Evolutionary conservation across 2,888 invertebrate genomes (phyloP).

Genomic region (Lobophora halterata): DNA sequence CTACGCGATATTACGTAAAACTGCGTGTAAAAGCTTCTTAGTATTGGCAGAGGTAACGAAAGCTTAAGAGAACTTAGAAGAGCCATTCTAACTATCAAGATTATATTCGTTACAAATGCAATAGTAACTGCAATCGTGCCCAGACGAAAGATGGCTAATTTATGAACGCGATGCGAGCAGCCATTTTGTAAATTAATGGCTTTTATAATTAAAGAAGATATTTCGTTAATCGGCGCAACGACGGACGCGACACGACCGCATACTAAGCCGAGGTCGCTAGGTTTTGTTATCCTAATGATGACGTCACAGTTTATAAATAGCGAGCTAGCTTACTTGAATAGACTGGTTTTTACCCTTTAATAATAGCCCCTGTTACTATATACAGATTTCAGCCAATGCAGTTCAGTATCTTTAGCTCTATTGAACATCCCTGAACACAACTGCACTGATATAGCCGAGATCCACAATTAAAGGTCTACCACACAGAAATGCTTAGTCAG

Average conservation of each 20-base stretch:
- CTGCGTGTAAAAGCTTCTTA: too few relatives aligned
- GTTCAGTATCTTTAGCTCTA: too few relatives aligned
- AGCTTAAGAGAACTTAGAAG: too few relatives aligned
- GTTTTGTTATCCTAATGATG: constrained; percentile 22
- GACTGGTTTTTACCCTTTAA: too few relatives aligned
- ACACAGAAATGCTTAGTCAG: too few relatives aligned
- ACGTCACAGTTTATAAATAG: constrained; percentile 6
- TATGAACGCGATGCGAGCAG: constrained; percentile 14
- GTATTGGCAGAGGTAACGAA: too few relatives aligned
- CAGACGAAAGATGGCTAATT: constrained; percentile 17
- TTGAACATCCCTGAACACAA: too few relatives aligned
- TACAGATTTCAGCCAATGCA: too few relatives aligned
- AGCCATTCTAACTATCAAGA: not conserved
- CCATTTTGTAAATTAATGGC: constrained; percentile 37
- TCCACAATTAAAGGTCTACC: too few relatives aligned
- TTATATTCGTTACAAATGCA: not conserved
- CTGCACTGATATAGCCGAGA: too few relatives aligned
- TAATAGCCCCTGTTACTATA: too few relatives aligned
- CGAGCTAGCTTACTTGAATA: constrained; percentile 1
- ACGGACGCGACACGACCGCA: constrained; percentile 57
- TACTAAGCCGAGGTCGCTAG: constrained; percentile 43
- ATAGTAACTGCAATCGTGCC: not conserved
- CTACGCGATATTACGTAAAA: too few relatives aligned
- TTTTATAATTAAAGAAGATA: constrained; percentile 60
- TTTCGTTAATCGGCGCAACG: constrained; percentile 68